A percentile compares a stretch with the other conserved stretches of the same genome.
Evolutionary conservation across 2,888 invertebrate species (phyloP).

Genomic region (Lacanobia oleracea): DNA sequence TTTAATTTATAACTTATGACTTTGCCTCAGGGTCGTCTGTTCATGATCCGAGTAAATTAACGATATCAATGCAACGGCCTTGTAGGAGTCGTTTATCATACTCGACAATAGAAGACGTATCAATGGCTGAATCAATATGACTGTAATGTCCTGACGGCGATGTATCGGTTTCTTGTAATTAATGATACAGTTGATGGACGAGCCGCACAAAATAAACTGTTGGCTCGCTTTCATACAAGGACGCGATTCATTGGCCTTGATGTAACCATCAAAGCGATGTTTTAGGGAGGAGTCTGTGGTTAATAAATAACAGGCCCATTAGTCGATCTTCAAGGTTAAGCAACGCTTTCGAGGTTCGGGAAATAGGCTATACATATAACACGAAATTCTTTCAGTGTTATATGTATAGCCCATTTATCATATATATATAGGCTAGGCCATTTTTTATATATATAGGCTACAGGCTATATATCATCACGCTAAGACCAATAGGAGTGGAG

Average conservation of each 20-base stretch:
- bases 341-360: too few relatives aligned
- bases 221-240: neutral
- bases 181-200: constrained; percentile 13
- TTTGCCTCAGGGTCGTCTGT: neutral
- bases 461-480: too few relatives aligned
- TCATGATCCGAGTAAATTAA: neutral
- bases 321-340: too few relatives aligned
- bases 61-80: neutral
- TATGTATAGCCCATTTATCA: too few relatives aligned
- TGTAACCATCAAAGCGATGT: neutral
- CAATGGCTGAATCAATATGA: constrained; percentile 8
- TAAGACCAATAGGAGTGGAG: too few relatives aligned
- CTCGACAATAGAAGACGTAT: constrained; percentile 3
- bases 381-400: too few relatives aligned
- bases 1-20: neutral
- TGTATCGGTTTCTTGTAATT: neutral
- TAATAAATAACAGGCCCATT: too few relatives aligned
- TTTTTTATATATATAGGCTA: too few relatives aligned
- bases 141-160: neutral
- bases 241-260: neutral
- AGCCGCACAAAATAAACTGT: neutral
- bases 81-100: constrained; percentile 4
- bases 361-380: too few relatives aligned
- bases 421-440: too few relatives aligned
- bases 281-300: too few relatives aligned